Evolutionary conservation across 2,888 invertebrate genomes (phyloP), one percentile per base, ranked within the genome.

Genomic region (Agrotis segetum): DNA sequence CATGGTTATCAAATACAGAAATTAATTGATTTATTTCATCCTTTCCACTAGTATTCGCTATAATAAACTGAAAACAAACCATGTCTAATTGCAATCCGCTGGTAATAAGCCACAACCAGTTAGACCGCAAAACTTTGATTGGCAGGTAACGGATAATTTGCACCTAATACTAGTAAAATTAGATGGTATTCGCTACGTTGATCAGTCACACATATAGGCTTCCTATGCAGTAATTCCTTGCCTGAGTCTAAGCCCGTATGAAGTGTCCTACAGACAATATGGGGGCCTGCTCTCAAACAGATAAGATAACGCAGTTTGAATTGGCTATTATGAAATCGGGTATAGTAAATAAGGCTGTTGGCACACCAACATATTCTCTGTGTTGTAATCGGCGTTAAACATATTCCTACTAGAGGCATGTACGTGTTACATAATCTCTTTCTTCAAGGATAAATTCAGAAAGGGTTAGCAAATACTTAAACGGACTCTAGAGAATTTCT

Each of bases 301-400:
- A 86, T 83, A 86, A 81, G 87, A 85, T 86, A 82, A 80, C 67
- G 70, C 63, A 71, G 65, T 79, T 75, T 80, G 75, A 81, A 85
- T 85, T 73, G 79, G 65, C 84, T 67, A 76, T 83, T 79, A 85
- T 87, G 69, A 77, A 79, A 77, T 77, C 60, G 60, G 56, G 63
- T 13, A 77, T 81, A 68, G 69, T 72, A 70, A 74, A 74, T 79
- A 74, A 73, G 56, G 74, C 75, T 71, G 77, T 76, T 82, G 52
- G 34, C 66, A 76, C 59, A 75, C 60, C 58, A 67, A 64, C 55
- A 62, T 56, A 19, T 34, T 19, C 14, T 21, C 44, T 9, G 21
- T 21, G 44, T 34, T 24, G 59, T 58, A 46, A 13, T 21, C 16
- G 11, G 21, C 59, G 3, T 14, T n/a, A 14, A 0, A 44, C 24